Conservation (phyloP, 2,797 vertebrate genomes). For the Crossoptilon crossoptilon region DNA sequence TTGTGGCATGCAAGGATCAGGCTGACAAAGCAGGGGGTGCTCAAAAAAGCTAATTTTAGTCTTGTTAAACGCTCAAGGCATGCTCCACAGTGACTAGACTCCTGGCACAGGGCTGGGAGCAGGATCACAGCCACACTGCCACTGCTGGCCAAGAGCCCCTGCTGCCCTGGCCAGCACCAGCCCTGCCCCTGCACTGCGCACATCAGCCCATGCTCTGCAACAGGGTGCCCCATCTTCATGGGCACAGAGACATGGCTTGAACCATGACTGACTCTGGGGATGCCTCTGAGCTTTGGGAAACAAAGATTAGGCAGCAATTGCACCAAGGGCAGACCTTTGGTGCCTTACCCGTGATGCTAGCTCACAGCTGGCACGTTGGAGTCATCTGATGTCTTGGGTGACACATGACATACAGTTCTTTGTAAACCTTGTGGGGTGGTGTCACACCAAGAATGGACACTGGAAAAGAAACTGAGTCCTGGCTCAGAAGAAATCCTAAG, state of each 20-base stretch:
- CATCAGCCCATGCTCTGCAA: neutral
- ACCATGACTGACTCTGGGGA: fast-evolving
- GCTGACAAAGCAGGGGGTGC: neutral
- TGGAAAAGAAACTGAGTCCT: neutral
- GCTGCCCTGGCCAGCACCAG: neutral
- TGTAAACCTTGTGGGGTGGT: neutral
- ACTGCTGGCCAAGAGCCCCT: neutral
- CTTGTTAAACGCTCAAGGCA: neutral
- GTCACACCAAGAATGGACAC: neutral
- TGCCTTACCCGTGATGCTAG: neutral
- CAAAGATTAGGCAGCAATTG: neutral
- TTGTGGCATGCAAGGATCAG: fast-evolving
- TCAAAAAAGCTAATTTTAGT: neutral
- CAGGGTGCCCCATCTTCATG: neutral
- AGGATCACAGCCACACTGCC: neutral
- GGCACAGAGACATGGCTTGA: fast-evolving
- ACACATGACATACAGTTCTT: neutral
- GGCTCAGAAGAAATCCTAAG: neutral
- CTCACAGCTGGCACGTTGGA: fast-evolving
- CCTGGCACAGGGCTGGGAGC: neutral
- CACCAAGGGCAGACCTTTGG: neutral
- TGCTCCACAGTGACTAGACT: neutral
- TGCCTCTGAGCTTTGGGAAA: neutral
- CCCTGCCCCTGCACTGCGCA: neutral
- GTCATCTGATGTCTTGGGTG: neutral